Base-by-base conservation (phyloP, 2,797 vertebrate species). In the Aldrovandia affinis region DNA sequence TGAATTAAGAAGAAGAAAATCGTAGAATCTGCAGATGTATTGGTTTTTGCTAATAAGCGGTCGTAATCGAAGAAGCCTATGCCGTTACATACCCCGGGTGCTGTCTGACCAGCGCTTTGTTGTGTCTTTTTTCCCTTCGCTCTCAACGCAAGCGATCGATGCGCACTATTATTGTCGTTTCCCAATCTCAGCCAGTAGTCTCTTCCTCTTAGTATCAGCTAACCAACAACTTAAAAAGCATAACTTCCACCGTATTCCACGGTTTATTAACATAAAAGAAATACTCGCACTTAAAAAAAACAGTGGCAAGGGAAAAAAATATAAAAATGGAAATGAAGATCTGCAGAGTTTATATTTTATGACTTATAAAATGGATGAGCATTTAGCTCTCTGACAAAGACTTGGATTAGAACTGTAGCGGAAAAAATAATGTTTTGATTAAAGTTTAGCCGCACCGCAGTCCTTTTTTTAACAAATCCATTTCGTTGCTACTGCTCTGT, bases 91-190 rank as follows among this genome's bases (percentile, higher is more conserved):
- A 54, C 52, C 94, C 94, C 92, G 91, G 91, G 93, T 93, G 95
- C 94, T 36, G 20, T 81, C 94, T 94, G 95, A 94, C 95, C 95
- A 95, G 94, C 94, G 92, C 42, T 52, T 52, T n/a, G 44, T 75
- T 65, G 15, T 54, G 52, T 65, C 20, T 28, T 50, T 47, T 83
- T 73, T 33, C 22, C 6, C 81, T 65, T 15, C 7, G 55, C 59
- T 95, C 94, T 96, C 95, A 96, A 95, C 94, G 95, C 94, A 96
- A 96, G 94, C 95, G 95, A 96, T 96, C 96, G 96, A 96, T 96
- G 95, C 95, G 94, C 92, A 77, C 93, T 96, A 95, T 96, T 95
- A 96, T 95, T 95, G 96, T 96, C 94, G 95, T 93, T 95, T 96
- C 95, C 95, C 95, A 96, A 96, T 96, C 95, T 95, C 94, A 96